Conservation (phyloP, 2,797 vertebrate genomes). For the Masticophis lateralis region DNA sequence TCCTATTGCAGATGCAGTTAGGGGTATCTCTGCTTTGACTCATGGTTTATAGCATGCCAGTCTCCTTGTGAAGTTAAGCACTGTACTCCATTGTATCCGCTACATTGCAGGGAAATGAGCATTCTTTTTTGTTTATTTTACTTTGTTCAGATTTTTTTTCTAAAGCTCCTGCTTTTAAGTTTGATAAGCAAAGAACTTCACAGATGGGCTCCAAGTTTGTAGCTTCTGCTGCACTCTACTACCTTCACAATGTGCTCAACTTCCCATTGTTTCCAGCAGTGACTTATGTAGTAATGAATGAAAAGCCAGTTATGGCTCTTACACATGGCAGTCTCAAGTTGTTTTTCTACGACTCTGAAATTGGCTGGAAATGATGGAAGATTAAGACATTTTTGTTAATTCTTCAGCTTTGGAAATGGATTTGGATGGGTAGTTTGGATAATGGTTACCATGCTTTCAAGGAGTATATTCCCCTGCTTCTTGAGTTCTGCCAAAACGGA, state of each 20-base stretch:
- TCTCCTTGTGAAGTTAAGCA: neutral
- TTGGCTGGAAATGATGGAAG: neutral
- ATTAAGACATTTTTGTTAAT: neutral
- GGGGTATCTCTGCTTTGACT: neutral
- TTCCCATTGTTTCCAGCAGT: neutral
- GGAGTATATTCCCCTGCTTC: neutral
- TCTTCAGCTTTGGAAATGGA: neutral
- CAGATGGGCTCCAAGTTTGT: neutral
- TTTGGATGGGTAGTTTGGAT: neutral
- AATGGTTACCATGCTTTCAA: neutral
- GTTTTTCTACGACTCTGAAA: neutral
- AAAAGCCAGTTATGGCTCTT: constrained; percentile 27
- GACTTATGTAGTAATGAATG: constrained; percentile 45
- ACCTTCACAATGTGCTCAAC: neutral
- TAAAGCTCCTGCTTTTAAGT: neutral
- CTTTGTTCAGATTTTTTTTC: neutral
- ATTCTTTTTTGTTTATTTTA: neutral
- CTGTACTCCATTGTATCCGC: neutral
- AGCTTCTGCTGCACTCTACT: neutral
- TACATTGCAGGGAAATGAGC: neutral
- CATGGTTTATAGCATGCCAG: neutral
- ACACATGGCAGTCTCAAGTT: neutral
- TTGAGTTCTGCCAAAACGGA: neutral
- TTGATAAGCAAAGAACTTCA: neutral
- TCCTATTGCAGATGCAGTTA: neutral